phyloP scores from a whole-genome alignment of 2,888 invertebrate species.

The Cerceris ruficornis region DNA sequence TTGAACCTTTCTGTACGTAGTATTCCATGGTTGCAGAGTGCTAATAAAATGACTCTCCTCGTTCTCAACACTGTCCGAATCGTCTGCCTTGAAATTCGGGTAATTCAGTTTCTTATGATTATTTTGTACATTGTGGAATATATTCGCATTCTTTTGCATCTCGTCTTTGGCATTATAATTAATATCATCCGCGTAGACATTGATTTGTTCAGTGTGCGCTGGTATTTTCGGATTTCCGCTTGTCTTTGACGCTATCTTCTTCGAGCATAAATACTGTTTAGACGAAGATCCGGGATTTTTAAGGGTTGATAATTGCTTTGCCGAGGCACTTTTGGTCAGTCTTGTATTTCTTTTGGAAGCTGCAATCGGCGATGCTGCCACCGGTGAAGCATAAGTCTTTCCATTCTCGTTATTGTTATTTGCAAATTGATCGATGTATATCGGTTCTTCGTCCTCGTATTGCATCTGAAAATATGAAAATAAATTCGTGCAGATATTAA shows the following conservation, averaged over 20 bases:
- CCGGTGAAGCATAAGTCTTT: conserved; percentile 14
- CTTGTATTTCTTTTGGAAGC: conserved; percentile 5
- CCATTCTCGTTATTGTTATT: conserved; percentile 66
- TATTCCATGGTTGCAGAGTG: conserved; percentile 27
- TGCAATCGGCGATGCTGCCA: background rate
- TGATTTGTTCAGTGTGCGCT: conserved; percentile 22
- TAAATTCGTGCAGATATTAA: background rate
- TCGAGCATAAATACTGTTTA: conserved; percentile 18
- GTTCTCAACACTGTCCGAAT: background rate
- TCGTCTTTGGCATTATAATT: conserved; percentile 14
- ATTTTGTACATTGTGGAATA: conserved; percentile 1
- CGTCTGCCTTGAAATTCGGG: background rate
- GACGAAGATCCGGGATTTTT: conserved; percentile 6
- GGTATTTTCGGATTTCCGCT: background rate
- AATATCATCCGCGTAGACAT: conserved; percentile 18
- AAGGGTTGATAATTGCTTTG: conserved; percentile 24
- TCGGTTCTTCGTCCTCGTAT: conserved; percentile 67
- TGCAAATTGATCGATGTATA: conserved; percentile 59
- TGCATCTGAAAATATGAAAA: conserved; percentile 60
- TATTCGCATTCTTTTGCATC: conserved; percentile 11
- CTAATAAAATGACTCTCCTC: conserved; percentile 14
- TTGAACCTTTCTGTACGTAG: conserved; percentile 26
- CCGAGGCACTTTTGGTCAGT: conserved; percentile 26
- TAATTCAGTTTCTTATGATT: conserved; percentile 19
- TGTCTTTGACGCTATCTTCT: conserved; percentile 6